These are phyloP conservation scores for Acleris laterana DNA, from an alignment of 2,888 invertebrate species.

Conservation along the genomic window DNA sequence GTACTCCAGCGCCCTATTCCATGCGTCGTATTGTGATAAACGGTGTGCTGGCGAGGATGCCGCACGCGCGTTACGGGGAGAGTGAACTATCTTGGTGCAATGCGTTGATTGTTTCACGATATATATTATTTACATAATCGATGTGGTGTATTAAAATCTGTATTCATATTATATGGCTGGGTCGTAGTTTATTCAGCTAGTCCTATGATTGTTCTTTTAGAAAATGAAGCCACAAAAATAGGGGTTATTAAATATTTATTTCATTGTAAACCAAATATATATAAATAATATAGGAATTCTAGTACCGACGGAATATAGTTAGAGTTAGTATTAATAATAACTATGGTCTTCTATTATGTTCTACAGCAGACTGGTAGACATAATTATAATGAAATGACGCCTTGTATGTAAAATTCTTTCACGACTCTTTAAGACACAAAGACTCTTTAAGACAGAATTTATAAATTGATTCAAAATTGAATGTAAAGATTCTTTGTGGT, in stretches of 20 bases:
- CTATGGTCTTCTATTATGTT: slow-evolving; percentile 39
- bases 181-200: slow-evolving; percentile 49
- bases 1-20: slow-evolving; percentile 43
- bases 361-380: slow-evolving; percentile 29
- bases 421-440: neutral
- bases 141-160: slow-evolving; percentile 48
- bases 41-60: slow-evolving; percentile 42
- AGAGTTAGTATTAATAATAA: slow-evolving; percentile 43
- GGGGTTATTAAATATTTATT: slow-evolving; percentile 45
- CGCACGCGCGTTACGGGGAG: slow-evolving; percentile 41
- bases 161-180: slow-evolving; percentile 43
- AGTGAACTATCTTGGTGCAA: slow-evolving; percentile 50
- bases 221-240: slow-evolving; percentile 42
- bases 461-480: no score
- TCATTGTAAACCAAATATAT: slow-evolving; percentile 64
- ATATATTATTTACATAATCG: slow-evolving; percentile 46
- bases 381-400: slow-evolving; percentile 7
- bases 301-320: slow-evolving; percentile 45
- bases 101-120: slow-evolving; percentile 49
- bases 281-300: slow-evolving; percentile 45
- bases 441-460: neutral
- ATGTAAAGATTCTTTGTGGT: no score
- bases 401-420: neutral
- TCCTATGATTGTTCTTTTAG: slow-evolving; percentile 42
- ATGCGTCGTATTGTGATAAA: slow-evolving; percentile 54